phyloP scores from a whole-genome alignment of 2,797 vertebrate species.

The Trachurus trachurus region DNA sequence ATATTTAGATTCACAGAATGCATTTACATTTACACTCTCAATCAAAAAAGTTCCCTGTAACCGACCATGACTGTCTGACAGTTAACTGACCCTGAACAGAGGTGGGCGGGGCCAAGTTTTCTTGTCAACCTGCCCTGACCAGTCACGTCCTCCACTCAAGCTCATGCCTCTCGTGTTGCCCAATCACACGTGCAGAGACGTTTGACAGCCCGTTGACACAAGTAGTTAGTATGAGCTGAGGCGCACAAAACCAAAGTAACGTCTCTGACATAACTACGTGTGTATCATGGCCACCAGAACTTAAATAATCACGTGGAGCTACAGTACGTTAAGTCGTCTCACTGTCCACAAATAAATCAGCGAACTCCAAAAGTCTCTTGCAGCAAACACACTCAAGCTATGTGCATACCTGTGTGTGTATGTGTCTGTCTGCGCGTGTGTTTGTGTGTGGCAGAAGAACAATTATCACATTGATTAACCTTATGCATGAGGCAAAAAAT shows the following conservation, averaged over 20 bases:
- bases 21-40: no score
- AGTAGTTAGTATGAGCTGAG: not conserved
- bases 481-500: not conserved
- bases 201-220: slow-evolving; percentile 11
- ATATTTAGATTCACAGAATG: no score
- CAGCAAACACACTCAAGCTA: not conserved
- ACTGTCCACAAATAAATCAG: not conserved
- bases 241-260: no score
- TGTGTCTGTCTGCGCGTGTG: not conserved
- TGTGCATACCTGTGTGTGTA: not conserved
- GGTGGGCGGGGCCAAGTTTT: not conserved
- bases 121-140: slow-evolving; percentile 22
- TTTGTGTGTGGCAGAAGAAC: not conserved
- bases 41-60: not conserved
- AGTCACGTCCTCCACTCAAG: slow-evolving; percentile 38
- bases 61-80: slow-evolving; percentile 2
- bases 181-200: slow-evolving; percentile 48
- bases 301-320: no score
- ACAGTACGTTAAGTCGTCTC: not conserved
- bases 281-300: not conserved
- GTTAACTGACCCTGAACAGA: slow-evolving; percentile 14
- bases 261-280: no score
- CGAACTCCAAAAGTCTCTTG: not conserved
- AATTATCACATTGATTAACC: not conserved
- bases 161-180: slow-evolving; percentile 25